Percentiles rank a stretch among this genome's conserved stretches.
These are phyloP conservation scores for Eurytoma californica DNA, from an alignment of 2,888 invertebrate species.

Conservation along the genomic window DNA sequence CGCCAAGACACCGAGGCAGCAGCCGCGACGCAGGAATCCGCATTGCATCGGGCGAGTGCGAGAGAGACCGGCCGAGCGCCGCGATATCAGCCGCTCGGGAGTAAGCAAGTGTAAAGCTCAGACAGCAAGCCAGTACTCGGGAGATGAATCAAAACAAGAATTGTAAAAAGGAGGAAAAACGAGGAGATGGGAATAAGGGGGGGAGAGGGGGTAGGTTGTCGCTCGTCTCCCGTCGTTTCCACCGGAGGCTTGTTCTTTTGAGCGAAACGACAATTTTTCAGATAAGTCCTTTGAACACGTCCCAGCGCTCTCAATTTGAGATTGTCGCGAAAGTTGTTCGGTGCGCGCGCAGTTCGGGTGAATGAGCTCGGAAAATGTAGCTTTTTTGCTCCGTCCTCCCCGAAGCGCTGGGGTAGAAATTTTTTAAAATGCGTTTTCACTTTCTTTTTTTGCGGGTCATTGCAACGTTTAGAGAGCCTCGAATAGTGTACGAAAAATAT, in stretches of 20 bases:
- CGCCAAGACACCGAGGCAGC: neutral
- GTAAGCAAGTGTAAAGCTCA: slow-evolving; percentile 8
- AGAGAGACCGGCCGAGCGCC: neutral
- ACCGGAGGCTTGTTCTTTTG: slow-evolving; percentile 13
- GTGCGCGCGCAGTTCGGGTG: no score
- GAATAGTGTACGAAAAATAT: no score
- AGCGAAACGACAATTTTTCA: slow-evolving; percentile 13
- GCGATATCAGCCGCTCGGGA: neutral
- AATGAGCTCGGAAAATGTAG: no score
- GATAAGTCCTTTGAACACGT: slow-evolving; percentile 5
- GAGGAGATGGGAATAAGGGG: no score
- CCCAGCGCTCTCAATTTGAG: neutral
- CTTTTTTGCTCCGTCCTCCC: no score
- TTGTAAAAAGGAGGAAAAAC: neutral
- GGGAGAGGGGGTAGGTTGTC: no score
- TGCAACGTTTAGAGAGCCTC: no score
- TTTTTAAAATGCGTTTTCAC: no score
- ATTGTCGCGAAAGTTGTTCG: neutral
- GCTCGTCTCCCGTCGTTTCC: no score
- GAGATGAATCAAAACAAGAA: slow-evolving; percentile 29
- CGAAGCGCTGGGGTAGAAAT: no score
- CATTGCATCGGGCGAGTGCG: neutral
- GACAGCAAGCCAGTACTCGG: neutral
- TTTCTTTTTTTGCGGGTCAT: no score
- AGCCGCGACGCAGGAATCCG: neutral